Conservation (phyloP, 2,113 vertebrate genomes). For the Chauna torquata region DNA sequence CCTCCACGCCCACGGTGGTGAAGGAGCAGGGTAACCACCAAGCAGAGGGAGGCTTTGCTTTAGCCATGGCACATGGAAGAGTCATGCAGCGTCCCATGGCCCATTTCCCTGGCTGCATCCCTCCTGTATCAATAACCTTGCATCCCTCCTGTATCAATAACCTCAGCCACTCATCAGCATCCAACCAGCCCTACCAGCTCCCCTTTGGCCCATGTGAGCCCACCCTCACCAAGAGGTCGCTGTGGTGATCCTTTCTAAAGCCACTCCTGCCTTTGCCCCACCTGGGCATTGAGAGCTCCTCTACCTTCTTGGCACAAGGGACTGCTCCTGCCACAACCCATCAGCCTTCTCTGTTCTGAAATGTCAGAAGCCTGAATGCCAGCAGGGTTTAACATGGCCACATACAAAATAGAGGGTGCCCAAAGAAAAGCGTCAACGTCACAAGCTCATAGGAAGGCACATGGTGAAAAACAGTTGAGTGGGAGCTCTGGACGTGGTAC, state of each 20-base stretch:
- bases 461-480: background rate
- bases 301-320: background rate
- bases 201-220: background rate
- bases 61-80: background rate
- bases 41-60: background rate
- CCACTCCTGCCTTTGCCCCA: background rate
- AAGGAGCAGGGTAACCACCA: background rate
- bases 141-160: background rate
- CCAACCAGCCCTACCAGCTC: background rate
- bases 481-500: background rate
- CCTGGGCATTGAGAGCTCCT: background rate
- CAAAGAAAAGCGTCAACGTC: background rate
- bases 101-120: too few species aligned
- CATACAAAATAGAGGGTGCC: background rate
- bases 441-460: background rate
- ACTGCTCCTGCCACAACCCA: background rate
- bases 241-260: background rate
- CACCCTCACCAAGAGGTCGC: background rate
- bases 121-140: background rate
- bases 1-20: background rate
- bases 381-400: rapidly evolving
- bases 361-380: background rate
- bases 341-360: background rate
- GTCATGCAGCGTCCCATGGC: rapidly evolving
- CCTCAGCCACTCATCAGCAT: background rate